These are phyloP conservation scores for Notamacropus eugenii DNA, from an alignment of 2,797 vertebrate genomes.

Conservation along the genomic window DNA sequence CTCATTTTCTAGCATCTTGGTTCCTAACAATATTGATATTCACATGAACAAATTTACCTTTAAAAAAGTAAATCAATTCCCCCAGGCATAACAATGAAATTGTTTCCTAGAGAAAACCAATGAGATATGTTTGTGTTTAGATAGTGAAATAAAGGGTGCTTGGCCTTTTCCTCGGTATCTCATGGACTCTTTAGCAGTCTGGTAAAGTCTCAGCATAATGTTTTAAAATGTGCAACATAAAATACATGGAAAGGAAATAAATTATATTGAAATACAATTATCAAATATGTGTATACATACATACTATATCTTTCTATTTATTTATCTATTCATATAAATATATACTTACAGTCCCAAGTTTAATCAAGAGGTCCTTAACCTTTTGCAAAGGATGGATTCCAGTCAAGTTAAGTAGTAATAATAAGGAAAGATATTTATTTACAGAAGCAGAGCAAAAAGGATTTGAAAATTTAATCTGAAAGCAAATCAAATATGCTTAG, in stretches of 20 bases:
- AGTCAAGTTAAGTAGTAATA: constrained; percentile 59
- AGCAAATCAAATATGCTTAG: constrained; percentile 63
- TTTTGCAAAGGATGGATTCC: constrained; percentile 33
- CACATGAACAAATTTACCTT: constrained; percentile 47
- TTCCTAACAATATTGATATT: constrained; percentile 29
- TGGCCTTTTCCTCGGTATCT: not conserved
- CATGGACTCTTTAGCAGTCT: not conserved
- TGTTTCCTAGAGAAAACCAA: constrained; percentile 16
- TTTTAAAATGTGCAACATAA: not conserved
- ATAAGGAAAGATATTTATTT: constrained; percentile 71
- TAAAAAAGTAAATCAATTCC: not conserved
- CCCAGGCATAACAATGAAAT: constrained; percentile 3
- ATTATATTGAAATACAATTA: not conserved
- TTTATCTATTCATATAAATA: not conserved
- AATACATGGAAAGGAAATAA: not conserved
- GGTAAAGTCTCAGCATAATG: not conserved
- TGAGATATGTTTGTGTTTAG: constrained; percentile 26
- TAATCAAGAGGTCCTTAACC: not conserved
- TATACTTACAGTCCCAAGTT: not conserved
- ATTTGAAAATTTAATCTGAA: constrained; percentile 48
- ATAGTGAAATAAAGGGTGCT: not conserved
- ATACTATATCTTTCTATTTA: not conserved
- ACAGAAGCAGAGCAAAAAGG: constrained; percentile 66
- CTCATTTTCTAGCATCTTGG: not conserved
- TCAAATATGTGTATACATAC: not conserved